Evolutionary conservation across 1,140 invertebrate genomes (phyloP).

Genomic region (Lepidurus couesii): DNA sequence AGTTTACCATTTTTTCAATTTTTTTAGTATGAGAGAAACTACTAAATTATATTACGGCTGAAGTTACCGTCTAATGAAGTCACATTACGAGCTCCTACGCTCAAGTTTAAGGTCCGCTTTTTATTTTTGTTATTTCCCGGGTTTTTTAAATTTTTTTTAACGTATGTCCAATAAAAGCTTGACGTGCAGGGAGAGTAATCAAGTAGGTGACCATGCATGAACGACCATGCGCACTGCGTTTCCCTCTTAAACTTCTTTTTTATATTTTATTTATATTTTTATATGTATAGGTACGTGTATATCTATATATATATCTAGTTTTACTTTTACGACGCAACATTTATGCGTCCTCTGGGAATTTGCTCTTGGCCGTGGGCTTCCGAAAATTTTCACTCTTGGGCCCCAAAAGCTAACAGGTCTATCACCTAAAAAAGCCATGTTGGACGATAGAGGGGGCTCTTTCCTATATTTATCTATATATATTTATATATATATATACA

Average conservation of each 20-base stretch:
- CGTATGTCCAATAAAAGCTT: constrained; percentile 10
- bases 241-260: not conserved
- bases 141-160: not conserved
- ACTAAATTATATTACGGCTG: constrained; percentile 6
- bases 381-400: not conserved
- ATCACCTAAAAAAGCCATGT: not conserved
- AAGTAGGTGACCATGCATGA: constrained; percentile 7
- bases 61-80: not conserved
- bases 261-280: not conserved
- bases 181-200: constrained; percentile 8
- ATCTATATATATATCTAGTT: not conserved
- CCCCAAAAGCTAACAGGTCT: not conserved
- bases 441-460: not conserved
- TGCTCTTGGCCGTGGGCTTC: not conserved
- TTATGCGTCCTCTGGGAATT: constrained; percentile 3
- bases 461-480: not conserved
- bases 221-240: not conserved
- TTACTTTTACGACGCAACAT: not conserved
- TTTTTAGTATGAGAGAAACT: not conserved
- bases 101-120: not conserved
- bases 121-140: not conserved
- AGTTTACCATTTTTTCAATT: not conserved
- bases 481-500: not conserved
- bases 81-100: not conserved
- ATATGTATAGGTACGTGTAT: not conserved